Conservation (phyloP, 2,113 vertebrate species). For the Ceuthmochares aereus region DNA sequence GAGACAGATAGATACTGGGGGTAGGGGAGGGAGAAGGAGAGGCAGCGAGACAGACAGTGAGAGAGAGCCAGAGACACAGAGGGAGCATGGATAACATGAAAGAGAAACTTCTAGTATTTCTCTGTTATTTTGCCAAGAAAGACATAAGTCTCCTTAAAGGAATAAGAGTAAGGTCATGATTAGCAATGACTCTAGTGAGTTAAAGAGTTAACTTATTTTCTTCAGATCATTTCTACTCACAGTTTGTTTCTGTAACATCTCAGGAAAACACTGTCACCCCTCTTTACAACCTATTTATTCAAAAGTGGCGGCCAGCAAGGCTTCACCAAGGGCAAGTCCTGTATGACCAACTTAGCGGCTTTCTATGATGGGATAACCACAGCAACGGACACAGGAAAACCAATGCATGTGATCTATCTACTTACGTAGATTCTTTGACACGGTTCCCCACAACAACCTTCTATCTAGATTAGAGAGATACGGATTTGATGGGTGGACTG, state of each 20-base stretch:
- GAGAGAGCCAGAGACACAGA: background rate
- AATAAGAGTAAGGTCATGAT: background rate
- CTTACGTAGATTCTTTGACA: too few relatives aligned
- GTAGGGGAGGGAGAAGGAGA: too few relatives aligned
- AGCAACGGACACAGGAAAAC: too few relatives aligned
- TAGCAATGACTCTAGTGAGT: background rate
- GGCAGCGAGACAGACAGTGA: background rate
- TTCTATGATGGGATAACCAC: too few relatives aligned
- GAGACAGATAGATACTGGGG: rapidly evolving
- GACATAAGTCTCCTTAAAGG: background rate
- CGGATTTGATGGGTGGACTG: too few relatives aligned
- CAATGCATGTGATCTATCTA: too few relatives aligned
- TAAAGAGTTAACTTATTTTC: background rate
- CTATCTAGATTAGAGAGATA: too few relatives aligned
- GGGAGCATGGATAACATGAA: background rate
- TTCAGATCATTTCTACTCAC: background rate
- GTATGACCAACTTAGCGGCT: too few relatives aligned
- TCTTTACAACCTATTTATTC: background rate
- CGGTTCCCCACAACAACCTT: too few relatives aligned
- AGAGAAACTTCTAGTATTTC: background rate
- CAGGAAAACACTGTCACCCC: background rate
- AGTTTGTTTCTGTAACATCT: background rate
- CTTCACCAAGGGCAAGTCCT: too few relatives aligned
- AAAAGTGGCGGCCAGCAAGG: background rate
- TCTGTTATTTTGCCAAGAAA: background rate